Conservation (phyloP, 64 coral and sea anemone species). For the Orbicella faveolata region DNA sequence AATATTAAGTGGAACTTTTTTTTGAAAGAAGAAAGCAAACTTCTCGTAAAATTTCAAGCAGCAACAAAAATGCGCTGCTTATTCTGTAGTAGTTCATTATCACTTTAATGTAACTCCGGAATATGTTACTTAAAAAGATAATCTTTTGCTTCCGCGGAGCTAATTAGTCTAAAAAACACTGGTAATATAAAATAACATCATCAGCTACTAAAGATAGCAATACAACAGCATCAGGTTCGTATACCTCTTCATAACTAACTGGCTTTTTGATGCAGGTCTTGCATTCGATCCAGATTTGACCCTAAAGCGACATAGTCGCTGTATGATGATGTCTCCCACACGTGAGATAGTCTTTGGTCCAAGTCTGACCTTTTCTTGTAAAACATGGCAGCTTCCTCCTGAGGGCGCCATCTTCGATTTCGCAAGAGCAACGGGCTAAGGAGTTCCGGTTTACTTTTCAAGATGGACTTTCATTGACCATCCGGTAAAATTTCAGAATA, state of each 20-base stretch:
- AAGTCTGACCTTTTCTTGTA: not conserved
- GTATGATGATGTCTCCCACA: not conserved
- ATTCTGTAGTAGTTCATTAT: no score
- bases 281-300: not conserved
- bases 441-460: not conserved
- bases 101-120: no score
- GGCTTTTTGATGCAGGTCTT: not conserved
- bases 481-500: not conserved
- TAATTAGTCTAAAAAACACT: no score
- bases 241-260: not conserved
- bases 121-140: not conserved
- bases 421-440: not conserved
- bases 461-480: not conserved
- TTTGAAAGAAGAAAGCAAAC: not conserved
- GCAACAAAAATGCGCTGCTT: no score
- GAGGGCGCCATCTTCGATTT: not conserved
- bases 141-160: not conserved
- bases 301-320: not conserved
- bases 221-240: no score
- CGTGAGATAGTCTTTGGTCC: not conserved
- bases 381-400: no score
- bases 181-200: no score
- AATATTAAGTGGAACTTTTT: not conserved
- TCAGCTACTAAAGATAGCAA: no score
- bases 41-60: no score